phyloP scores from a whole-genome alignment of 2,888 invertebrate genomes.

The Syrphus vitripennis region DNA sequence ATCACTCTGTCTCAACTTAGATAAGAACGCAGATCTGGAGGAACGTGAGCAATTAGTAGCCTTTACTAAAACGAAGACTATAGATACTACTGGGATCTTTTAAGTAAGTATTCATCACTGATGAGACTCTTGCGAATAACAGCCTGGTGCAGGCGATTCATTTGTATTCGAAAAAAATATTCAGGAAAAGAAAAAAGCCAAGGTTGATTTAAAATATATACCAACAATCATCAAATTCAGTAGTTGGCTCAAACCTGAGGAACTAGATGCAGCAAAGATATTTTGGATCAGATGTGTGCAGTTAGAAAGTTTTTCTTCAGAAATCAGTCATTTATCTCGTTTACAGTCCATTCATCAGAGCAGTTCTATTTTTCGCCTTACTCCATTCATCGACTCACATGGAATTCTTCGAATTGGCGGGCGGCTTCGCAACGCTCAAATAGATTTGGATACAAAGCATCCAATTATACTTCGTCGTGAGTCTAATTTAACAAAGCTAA shows the following conservation, averaged over 20 bases:
- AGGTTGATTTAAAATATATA: not conserved
- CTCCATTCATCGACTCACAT: constrained; percentile 53
- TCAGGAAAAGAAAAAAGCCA: not conserved
- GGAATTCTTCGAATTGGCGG: constrained; percentile 58
- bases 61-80: not conserved
- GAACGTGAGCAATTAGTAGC: constrained; percentile 18
- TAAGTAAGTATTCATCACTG: constrained; percentile 13
- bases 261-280: constrained; percentile 13
- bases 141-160: constrained; percentile 26
- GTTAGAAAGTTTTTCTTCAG: constrained; percentile 13
- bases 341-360: constrained; percentile 1
- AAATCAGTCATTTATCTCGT: constrained; percentile 12
- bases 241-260: constrained; percentile 3
- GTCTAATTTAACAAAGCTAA: constrained; percentile 33
- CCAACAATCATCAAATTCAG: not conserved
- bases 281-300: constrained; percentile 26
- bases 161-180: not conserved
- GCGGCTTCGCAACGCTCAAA: constrained; percentile 42
- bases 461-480: constrained; percentile 47
- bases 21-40: not conserved
- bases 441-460: constrained; percentile 41
- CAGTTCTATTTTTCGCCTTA: constrained; percentile 17
- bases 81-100: not conserved
- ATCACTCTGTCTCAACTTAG: not conserved
- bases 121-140: constrained; percentile 17